Evolutionary conservation across 2,797 vertebrate species (phyloP).

Genomic region (Psittacula echo): DNA sequence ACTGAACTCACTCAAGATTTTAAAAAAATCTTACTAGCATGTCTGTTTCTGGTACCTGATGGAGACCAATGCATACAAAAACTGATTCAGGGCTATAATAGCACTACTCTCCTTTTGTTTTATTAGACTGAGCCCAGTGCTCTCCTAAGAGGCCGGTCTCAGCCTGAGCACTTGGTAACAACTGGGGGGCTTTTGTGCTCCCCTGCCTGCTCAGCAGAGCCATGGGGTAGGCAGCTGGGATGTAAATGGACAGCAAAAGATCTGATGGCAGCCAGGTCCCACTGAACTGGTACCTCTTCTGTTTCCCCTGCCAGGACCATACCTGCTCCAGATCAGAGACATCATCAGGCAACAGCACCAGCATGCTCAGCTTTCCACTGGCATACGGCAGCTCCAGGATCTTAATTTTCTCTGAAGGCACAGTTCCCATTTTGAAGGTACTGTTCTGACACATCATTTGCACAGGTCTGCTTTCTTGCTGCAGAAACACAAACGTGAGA

Average conservation of each 20-base stretch:
- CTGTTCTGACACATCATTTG: neutral
- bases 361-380: neutral
- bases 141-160: neutral
- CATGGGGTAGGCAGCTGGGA: neutral
- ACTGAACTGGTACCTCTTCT: neutral
- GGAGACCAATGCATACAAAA: neutral
- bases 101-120: accelerated
- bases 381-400: neutral
- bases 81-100: neutral
- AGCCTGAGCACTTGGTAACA: neutral
- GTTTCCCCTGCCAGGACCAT: neutral
- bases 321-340: slow-evolving; percentile 5
- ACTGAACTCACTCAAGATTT: neutral
- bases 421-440: neutral
- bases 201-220: neutral
- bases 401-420: neutral
- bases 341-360: slow-evolving; percentile 6
- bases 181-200: neutral
- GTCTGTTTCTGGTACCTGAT: neutral
- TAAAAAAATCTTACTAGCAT: neutral
- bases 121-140: neutral
- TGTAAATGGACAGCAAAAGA: neutral
- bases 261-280: neutral
- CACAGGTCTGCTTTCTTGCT: slow-evolving; percentile 20
- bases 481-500: neutral